Base-by-base conservation (phyloP, 2,797 vertebrate genomes). In the Anguilla megastoma region DNA sequence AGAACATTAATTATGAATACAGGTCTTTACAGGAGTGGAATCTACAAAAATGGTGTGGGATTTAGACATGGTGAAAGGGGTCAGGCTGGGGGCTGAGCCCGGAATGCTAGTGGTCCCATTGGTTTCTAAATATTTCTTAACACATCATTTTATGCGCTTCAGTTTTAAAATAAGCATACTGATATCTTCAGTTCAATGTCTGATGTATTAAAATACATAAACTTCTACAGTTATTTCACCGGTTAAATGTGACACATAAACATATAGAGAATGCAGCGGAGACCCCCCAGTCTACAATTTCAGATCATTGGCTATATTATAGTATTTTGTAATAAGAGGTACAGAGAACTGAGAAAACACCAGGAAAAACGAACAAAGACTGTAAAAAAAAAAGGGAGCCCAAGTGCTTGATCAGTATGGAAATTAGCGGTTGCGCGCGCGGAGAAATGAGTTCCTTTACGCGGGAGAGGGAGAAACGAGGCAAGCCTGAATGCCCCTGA, bases 121-220 rank as follows among this genome's bases (percentile, higher is more conserved):
- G 52, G 16, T 60, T 60, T 60, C 58, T 60, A 60, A 16, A 60
- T 60, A 60, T 60, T 60, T 60, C 58, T 60, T 16, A 3, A 60
- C 18, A 3, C 21, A 24, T 60, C 3, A 60, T 60, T 60, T 60
- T 24, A 12, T 60, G 58, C 18, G 18, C 58, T 60, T 60, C 16
- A 60, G 2, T 60, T 60, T 4, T 60, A 21, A 60, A 60, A 24
- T 18, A 60, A 16, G 2, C 58, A 60, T 18, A 60, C 21, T 18
- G 58, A n/a, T 66, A 66, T 66, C n/a, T 66, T n/a, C 21, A 66
- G 60, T n/a, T 66, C 60, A 24, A 60, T 66, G 60, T 24, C 60
- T 66, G 60, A 66, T 66, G n/a, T 66, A n/a, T n/a, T 66, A n/a
- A 66, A 66, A n/a, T 66, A n/a, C 24, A n/a, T 66, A 66, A n/a